Base-by-base conservation (phyloP, 2,888 invertebrate species). In the Strigamia maritima region DNA sequence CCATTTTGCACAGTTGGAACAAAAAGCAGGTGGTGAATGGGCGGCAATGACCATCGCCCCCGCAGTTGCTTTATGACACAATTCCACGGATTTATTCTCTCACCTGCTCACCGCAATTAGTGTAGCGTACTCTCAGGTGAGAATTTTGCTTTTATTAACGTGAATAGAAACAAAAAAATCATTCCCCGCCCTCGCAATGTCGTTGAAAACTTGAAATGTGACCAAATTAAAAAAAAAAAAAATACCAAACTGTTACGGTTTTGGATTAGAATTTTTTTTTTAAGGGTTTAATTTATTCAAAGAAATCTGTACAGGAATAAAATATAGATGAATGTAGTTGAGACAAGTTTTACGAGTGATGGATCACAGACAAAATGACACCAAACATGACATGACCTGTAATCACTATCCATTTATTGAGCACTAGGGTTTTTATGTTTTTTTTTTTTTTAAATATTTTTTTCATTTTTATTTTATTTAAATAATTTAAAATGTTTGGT, bases 291-390 rank as follows among this genome's bases (percentile, higher is more conserved):
- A 70, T 70, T 70, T 70, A 70, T 70, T 70, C 26, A 70, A 70
- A 70, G 24, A 70, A 70, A 70, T 70, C 70, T 70, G 70, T 70
- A 70, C 70, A 70, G 70, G 70, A 70, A 49, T 70, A 70, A 70
- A 70, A 70, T 70, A 70, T 70, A 70, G 70, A 70, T 70, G 70
- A 28, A 70, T 70, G 26, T 54, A 54, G n/a, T 70, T 70, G 70
- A 70, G 70, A 70, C 70, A 70, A 70, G 26, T 70, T 70, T 26
- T 70, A 70, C 70, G 70, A 70, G 70, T 70, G 70, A 70, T 70
- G 70, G 70, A 70, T 70, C 70, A 70, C 70, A 70, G 70, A 70
- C 70, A 70, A 70, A 70, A 70, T 70, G 70, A 70, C 70, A 70
- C 26, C 70, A 70, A 70, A 70, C 70, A 70, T 70, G 70, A 70